Evolutionary conservation across 2,888 invertebrate genomes (phyloP).

Genomic region (Ophion ventricosus): DNA sequence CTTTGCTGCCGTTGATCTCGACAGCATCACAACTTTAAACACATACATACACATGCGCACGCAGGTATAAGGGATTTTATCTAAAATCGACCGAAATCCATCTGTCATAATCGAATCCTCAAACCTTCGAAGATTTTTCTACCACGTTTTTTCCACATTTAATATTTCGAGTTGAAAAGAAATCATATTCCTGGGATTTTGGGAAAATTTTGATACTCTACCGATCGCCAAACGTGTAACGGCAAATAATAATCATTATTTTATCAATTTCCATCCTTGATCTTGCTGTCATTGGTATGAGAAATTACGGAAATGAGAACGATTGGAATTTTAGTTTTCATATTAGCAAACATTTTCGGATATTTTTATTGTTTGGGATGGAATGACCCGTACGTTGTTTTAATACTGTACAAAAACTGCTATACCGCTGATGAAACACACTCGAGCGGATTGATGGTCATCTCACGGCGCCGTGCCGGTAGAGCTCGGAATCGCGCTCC

Average conservation of each 20-base stretch:
- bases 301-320: too few species aligned
- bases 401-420: slow-evolving; percentile 51
- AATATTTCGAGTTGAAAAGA: background rate
- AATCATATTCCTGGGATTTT: background rate
- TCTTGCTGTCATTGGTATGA: too few species aligned
- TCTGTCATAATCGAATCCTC: background rate
- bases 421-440: slow-evolving; percentile 47
- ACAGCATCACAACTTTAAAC: slow-evolving; percentile 51
- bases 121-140: background rate
- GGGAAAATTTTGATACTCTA: too few species aligned
- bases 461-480: slow-evolving; percentile 60
- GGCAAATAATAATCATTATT: too few species aligned
- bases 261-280: too few species aligned
- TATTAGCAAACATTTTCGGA: too few species aligned
- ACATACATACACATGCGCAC: background rate
- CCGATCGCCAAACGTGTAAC: too few species aligned
- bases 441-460: slow-evolving; percentile 46
- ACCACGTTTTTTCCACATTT: background rate
- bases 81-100: background rate
- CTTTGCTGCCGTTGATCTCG: slow-evolving; percentile 51
- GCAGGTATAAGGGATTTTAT: background rate
- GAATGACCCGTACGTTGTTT: slow-evolving; percentile 34
- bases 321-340: too few species aligned
- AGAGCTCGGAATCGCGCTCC: slow-evolving; percentile 77
- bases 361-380: background rate